Conservation (phyloP, 2,888 invertebrate genomes). For the Cryptophagus acutangulus region DNA sequence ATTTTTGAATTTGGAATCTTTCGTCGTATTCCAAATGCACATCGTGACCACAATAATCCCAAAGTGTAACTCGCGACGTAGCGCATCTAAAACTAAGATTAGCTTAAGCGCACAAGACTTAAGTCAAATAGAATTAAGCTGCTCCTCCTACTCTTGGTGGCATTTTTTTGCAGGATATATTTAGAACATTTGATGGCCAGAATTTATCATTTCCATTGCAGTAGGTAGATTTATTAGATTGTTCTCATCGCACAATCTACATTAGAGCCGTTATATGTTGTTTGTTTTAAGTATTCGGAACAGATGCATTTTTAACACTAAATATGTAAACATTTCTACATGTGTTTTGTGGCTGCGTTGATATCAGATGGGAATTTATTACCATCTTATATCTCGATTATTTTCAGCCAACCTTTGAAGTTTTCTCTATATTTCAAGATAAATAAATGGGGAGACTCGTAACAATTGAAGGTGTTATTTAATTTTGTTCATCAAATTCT, state of each 20-base stretch:
- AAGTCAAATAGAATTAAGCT: conserved; percentile 16
- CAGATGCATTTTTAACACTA: conserved; percentile 17
- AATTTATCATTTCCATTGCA: conserved; percentile 2
- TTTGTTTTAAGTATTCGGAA: conserved; percentile 16
- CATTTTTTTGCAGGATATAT: conserved; percentile 22
- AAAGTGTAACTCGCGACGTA: conserved; percentile 17
- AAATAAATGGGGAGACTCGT: too few relatives aligned
- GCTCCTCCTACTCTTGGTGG: conserved; percentile 31
- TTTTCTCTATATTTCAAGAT: not conserved
- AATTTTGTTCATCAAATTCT: too few relatives aligned
- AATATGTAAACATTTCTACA: conserved; percentile 19
- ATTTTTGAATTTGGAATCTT: not conserved
- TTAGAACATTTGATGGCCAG: conserved; percentile 22
- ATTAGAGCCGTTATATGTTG: conserved; percentile 13
- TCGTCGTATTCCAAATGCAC: not conserved
- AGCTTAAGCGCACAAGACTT: conserved; percentile 20
- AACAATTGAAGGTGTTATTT: too few relatives aligned
- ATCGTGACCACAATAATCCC: not conserved
- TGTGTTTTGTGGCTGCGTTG: conserved; percentile 7
- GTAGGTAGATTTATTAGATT: conserved; percentile 9
- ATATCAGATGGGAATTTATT: conserved; percentile 8
- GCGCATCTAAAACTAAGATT: conserved; percentile 32
- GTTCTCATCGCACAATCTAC: conserved; percentile 13
- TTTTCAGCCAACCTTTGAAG: not conserved
- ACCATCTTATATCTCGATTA: not conserved